phyloP scores from a whole-genome alignment of 1,140 invertebrate genomes.

The Temnothorax longispinosus region DNA sequence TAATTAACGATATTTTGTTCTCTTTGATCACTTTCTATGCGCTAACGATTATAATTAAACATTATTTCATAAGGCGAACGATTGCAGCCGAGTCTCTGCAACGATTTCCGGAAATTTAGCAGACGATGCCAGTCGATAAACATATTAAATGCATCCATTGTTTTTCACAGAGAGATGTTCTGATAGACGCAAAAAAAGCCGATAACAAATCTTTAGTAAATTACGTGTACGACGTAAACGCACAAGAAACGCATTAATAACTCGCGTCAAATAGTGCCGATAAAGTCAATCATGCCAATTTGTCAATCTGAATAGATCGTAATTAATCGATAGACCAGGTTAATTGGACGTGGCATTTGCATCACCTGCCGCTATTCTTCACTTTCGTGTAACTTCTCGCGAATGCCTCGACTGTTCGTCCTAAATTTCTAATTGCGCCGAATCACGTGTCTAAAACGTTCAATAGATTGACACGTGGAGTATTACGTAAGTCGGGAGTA shows the following conservation, averaged over 20 bases:
- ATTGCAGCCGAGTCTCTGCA: neutral
- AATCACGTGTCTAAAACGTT: conserved; percentile 11
- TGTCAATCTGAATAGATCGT: conserved; percentile 70
- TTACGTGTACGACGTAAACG: neutral
- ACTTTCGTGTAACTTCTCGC: conserved; percentile 12
- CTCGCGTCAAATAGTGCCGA: conserved; percentile 43
- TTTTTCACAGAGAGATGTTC: neutral
- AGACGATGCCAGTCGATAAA: conserved; percentile 19
- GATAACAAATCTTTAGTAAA: conserved; percentile 25
- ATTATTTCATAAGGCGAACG: neutral
- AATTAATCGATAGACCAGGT: conserved; percentile 75
- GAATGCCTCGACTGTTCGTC: conserved; percentile 10
- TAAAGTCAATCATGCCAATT: conserved; percentile 74
- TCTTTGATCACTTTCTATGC: neutral
- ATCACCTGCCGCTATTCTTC: conserved; percentile 19
- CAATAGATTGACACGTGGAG: neutral
- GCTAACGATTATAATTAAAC: neutral
- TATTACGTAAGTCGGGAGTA: conserved; percentile 26
- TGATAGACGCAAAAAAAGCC: neutral
- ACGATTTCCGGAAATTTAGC: conserved; percentile 26
- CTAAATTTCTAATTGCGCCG: conserved; percentile 35
- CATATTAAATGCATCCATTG: conserved; percentile 1
- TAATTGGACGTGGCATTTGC: conserved; percentile 80
- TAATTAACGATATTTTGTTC: neutral
- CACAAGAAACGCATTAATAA: conserved; percentile 60